Percentiles rank a stretch among this genome's conserved stretches.
These are phyloP conservation scores for Drosophila subpulchrella DNA, from an alignment of 1,140 invertebrate genomes.

Conservation along the genomic window DNA sequence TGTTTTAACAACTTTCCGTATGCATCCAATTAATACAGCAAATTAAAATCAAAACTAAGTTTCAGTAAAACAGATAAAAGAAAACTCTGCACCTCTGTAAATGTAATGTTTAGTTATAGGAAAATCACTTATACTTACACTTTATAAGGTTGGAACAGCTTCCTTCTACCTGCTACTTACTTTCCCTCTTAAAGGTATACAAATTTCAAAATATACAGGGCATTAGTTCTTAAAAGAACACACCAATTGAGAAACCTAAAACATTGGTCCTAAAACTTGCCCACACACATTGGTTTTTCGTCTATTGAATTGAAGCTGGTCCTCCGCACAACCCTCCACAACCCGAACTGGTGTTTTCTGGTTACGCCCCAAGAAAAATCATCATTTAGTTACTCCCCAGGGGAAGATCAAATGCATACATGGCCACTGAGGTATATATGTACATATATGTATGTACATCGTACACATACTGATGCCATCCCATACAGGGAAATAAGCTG, in stretches of 20 bases:
- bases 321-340: neutral
- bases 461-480: neutral
- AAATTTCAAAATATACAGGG: neutral
- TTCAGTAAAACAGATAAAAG: neutral
- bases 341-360: neutral
- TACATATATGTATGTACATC: neutral
- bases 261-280: neutral
- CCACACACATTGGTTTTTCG: slow-evolving; percentile 30
- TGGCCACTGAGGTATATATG: slow-evolving; percentile 9
- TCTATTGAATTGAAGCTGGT: slow-evolving; percentile 56
- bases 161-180: no score
- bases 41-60: neutral
- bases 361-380: slow-evolving; percentile 51
- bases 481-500: slow-evolving; percentile 50
- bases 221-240: slow-evolving; percentile 1
- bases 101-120: no score
- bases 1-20: no score
- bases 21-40: neutral
- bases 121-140: no score
- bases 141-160: no score
- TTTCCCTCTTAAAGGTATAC: no score
- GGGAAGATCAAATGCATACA: slow-evolving; percentile 49
- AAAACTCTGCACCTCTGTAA: no score
- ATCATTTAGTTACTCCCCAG: slow-evolving; percentile 57
- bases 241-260: slow-evolving; percentile 15